Evolutionary conservation across 2,888 invertebrate genomes (phyloP).

Genomic region (Drosophila gaucha): DNA sequence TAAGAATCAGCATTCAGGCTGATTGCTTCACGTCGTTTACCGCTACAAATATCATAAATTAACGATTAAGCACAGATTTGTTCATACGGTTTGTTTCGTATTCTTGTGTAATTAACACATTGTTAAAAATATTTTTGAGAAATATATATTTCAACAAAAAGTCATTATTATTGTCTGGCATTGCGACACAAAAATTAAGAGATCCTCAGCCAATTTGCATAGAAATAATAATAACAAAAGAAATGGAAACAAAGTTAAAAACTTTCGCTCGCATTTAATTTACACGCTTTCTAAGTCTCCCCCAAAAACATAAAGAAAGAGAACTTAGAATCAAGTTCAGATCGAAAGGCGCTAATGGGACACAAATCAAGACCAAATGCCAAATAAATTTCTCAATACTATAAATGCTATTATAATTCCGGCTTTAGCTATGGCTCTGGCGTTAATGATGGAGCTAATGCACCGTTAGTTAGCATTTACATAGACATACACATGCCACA

Average conservation of each 20-base stretch:
- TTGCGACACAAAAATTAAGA: conserved; percentile 41
- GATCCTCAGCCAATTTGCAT: conserved; percentile 63
- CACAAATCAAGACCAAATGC: conserved; percentile 44
- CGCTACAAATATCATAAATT: conserved; percentile 74
- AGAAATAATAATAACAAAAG: conserved; percentile 57
- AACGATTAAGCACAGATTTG: conserved; percentile 77
- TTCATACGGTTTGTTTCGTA: conserved; percentile 50
- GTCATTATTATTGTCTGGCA: conserved; percentile 49
- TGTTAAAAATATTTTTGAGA: conserved; percentile 54
- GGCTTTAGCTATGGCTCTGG: neutral
- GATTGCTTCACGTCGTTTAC: conserved; percentile 63
- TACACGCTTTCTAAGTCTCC: conserved; percentile 57
- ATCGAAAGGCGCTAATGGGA: conserved; percentile 55
- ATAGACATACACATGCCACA: conserved; percentile 38
- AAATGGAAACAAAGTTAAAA: conserved; percentile 27
- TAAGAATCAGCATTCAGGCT: conserved; percentile 23
- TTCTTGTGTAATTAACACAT: conserved; percentile 69
- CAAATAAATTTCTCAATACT: conserved; percentile 36
- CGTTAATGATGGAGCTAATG: conserved; percentile 33
- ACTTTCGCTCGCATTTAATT: conserved; percentile 56
- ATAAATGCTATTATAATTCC: conserved; percentile 6
- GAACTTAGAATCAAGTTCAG: conserved; percentile 25
- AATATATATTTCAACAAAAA: conserved; percentile 14
- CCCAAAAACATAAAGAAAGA: conserved; percentile 1
- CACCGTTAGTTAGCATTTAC: conserved; percentile 52